These are phyloP conservation scores for Axinella damicornis DNA, from an alignment of 37 sponge, comb jelly and placozoan genomes.

Conservation along the genomic window DNA sequence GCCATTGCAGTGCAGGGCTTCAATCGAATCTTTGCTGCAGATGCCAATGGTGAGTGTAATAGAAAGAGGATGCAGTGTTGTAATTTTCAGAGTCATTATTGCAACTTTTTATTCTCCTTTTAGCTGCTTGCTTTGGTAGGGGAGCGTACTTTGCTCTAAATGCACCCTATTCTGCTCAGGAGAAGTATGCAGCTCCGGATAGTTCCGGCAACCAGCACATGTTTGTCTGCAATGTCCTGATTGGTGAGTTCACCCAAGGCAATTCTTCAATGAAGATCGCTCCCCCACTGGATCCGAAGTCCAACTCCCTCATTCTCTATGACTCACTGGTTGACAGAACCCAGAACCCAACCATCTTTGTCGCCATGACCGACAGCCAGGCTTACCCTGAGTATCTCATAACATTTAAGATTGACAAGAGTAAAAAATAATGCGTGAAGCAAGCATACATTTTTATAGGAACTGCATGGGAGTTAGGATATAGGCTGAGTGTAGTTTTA, in stretches of 20 bases:
- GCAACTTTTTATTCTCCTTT: neutral
- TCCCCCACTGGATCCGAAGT: conserved; percentile 25
- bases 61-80: too few relatives aligned
- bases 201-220: conserved; percentile 45
- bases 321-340: conserved; percentile 73
- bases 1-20: conserved; percentile 67
- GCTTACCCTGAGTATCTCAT: conserved; percentile 81
- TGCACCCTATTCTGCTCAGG: conserved; percentile 47
- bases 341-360: conserved; percentile 69
- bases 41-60: conserved; percentile 70
- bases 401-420: conserved; percentile 33
- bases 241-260: conserved; percentile 62
- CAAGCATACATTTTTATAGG: too few relatives aligned
- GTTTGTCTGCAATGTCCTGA: conserved; percentile 48
- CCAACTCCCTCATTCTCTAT: conserved; percentile 19
- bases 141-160: conserved; percentile 74
- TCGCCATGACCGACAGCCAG: conserved; percentile 69
- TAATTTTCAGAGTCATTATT: neutral
- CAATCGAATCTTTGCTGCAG: conserved; percentile 77
- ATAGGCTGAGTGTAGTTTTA: too few relatives aligned
- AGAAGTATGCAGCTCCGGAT: conserved; percentile 53
- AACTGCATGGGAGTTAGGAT: too few relatives aligned
- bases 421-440: neutral
- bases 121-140: conserved; percentile 61
- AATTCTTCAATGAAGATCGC: conserved; percentile 30